Evolutionary conservation across 2,797 vertebrate species (phyloP), one percentile per base, ranked within the genome.

Genomic region (Helicolenus hilgendorfi): DNA sequence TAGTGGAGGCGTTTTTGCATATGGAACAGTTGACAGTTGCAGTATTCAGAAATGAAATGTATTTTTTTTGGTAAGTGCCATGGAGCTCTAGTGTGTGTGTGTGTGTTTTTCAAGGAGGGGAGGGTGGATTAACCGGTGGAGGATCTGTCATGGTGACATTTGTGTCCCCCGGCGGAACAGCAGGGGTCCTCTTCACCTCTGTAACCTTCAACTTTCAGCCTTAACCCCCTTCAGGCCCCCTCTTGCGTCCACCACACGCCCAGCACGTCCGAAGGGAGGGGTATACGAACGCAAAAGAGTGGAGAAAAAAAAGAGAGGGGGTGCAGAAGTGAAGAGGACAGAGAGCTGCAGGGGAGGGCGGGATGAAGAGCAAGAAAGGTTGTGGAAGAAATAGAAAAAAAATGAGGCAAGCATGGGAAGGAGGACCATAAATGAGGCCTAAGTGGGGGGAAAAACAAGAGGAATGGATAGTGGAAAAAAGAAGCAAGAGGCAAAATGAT

Each of bases 151-250:
- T 89, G 91, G 96, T 97, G 96, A 97, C 97, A 97, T 97, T 97
- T 95, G 95, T 97, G 95, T 97, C 95, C 95, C 96, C 95, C 85
- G 94, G 95, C 89, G 83, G 89, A 96, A 89, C 97, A 96, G 97
- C 96, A 92, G 97, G 97, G 92, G 90, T 96, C 94, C 92, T 93
- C 94, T 97, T 97, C 96, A 97, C 97, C 97, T 94, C 95, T 75
- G 83, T 97, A 97, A 97, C 97, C 97, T 98, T 97, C 97, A 98
- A 96, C 97, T 98, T 96, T 96, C 97, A 97, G 97, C 96, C 95
- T 95, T 96, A 93, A 96, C 96, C 96, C 91, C 95, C 94, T 96
- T 95, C 95, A 95, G 96, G 82, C 92, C 87, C 87, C 97, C 94
- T 92, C 96, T 96, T 93, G 92, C 85, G 94, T 92, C 92, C 94